Conservation (phyloP, 2,113 vertebrate species). For the Xenopus laevis region DNA sequence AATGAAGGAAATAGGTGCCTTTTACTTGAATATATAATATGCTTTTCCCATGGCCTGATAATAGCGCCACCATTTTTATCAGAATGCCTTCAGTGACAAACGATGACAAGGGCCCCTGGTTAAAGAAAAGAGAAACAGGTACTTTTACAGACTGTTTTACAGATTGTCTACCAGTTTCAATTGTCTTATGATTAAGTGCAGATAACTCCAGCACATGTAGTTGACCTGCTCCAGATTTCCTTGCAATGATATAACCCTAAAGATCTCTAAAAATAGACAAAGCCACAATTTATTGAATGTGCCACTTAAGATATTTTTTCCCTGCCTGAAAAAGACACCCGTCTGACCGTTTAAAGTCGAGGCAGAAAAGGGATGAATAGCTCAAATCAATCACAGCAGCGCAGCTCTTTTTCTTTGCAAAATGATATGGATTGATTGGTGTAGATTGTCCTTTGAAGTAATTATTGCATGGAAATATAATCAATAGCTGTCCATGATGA, state of each 20-base stretch:
- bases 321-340: conserved; percentile 49
- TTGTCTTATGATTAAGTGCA: conserved; percentile 69
- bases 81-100: background rate
- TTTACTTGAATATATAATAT: background rate
- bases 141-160: conserved; percentile 24
- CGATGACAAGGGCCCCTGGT: conserved; percentile 48
- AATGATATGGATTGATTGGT: conserved; percentile 58
- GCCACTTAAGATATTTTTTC: conserved; percentile 73
- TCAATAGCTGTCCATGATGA: conserved; percentile 51
- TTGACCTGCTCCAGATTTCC: conserved; percentile 76
- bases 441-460: conserved; percentile 35
- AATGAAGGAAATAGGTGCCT: background rate
- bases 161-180: conserved; percentile 61
- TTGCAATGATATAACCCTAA: conserved; percentile 74
- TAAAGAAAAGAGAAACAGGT: conserved; percentile 14
- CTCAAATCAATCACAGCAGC: conserved; percentile 60
- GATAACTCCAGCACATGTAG: conserved; percentile 62
- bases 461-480: conserved; percentile 49
- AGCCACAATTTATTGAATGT: conserved; percentile 79
- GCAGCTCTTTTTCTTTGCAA: conserved; percentile 54
- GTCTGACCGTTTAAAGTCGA: conserved; percentile 67
- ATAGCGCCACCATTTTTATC: background rate
- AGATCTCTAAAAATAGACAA: conserved; percentile 79
- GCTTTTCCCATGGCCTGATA: background rate
- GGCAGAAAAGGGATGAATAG: conserved; percentile 69